Evolutionary conservation across 2,113 vertebrate genomes (phyloP).

Genomic region (Sclerurus mexicanus): DNA sequence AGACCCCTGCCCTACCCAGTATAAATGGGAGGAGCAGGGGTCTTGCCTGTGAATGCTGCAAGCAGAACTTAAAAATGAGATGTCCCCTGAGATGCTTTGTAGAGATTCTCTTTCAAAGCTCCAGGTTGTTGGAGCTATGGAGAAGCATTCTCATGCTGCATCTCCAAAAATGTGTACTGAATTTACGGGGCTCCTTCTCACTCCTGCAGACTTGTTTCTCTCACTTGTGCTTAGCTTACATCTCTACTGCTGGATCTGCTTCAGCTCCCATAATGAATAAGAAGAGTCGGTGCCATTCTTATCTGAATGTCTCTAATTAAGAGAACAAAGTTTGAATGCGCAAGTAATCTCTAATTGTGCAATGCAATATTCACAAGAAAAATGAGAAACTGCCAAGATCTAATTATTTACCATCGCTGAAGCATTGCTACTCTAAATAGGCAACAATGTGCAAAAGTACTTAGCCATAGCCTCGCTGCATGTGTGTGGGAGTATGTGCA

Average conservation of each 20-base stretch:
- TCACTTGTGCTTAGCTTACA: background rate
- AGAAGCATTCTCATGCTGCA: background rate
- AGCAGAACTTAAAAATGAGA: background rate
- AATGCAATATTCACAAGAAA: conserved; percentile 62
- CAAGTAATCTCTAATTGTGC: conserved; percentile 47
- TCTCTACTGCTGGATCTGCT: background rate
- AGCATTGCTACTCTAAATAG: conserved; percentile 49
- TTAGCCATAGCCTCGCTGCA: conserved; percentile 1
- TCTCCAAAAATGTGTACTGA: background rate
- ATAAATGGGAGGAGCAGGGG: background rate
- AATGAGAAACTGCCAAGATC: conserved; percentile 58
- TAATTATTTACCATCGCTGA: conserved; percentile 70
- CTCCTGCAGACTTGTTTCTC: background rate
- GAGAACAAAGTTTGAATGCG: conserved; percentile 49
- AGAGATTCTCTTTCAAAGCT: background rate
- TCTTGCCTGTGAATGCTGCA: background rate
- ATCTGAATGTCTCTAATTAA: conserved; percentile 68
- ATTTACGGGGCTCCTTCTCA: background rate
- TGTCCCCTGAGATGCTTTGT: background rate
- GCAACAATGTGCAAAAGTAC: conserved; percentile 22
- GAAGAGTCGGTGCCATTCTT: conserved; percentile 15
- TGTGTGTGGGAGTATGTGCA: background rate
- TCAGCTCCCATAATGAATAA: conserved; percentile 1
- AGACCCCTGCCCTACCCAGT: background rate
- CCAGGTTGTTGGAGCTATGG: background rate